Base-by-base conservation (phyloP, 2,113 vertebrate genomes). In the Setophaga coronata region DNA sequence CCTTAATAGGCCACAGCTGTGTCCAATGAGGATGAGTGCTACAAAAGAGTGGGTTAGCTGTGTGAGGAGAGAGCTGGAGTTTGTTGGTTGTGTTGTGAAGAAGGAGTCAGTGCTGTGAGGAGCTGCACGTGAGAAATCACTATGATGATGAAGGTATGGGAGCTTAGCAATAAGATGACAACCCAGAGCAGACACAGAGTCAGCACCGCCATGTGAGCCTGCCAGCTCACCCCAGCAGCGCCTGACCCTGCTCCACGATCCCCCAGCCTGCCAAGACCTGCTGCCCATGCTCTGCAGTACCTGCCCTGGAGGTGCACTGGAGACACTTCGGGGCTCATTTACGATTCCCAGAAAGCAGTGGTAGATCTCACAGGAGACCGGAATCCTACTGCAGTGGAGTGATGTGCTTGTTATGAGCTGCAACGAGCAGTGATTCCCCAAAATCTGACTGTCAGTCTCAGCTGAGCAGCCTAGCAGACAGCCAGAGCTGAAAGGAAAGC, bases 161-260 rank as follows among this genome's bases (percentile, higher is more conserved):
- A 26, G 48, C 48, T 15, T 50, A 26, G 48, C 14, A 26, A 26
- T 50, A 50, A 3, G 3, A 26, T 50, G 14, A 9, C 24, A 15
- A 26, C 25, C 26, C 48, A 72, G 48, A 26, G 42, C 47, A 80
- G 34, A 6, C 0, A 1, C 6, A 45, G 42, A 10, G 28, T 80
- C 81, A 28, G 57, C 8, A 19, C 9, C 34, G 6, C 31, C 33
- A 12, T 7, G 28, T 8, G 38, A 86, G 24, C 33, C 43, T 74
- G 50, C 9, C 50, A 61, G 1, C 8, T 4, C 7, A 10, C 7
- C 12, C 29, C 31, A 29, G 42, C 50, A 70, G 48, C 9, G 18
- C 50, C 51, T 53, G 40, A 12, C 7, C 20, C 29, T 2, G 3
- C n/a, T 6, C 24, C 3, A 0, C 0, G 7, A 23, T 2, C 12